Conservation (phyloP, 2,113 vertebrate genomes). For the Hemichromis elongatus region DNA sequence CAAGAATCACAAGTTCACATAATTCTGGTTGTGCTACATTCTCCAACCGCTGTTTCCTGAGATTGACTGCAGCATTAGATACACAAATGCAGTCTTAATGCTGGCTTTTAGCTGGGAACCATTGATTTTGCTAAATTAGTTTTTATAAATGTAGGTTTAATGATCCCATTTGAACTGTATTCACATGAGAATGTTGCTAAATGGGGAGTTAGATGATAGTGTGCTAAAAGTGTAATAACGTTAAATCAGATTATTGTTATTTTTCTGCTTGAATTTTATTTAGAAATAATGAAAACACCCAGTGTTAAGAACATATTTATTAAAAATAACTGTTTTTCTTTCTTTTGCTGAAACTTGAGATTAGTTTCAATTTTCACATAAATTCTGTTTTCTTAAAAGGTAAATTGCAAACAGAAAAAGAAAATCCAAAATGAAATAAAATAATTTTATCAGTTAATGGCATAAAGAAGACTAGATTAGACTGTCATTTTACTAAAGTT, state of each 20-base stretch:
- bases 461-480: not conserved
- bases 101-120: not conserved
- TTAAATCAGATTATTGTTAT: not conserved
- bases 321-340: not conserved
- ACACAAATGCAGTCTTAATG: not conserved
- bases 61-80: not conserved
- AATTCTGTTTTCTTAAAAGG: not conserved
- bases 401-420: not conserved
- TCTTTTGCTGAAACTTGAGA: not conserved
- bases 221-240: not conserved
- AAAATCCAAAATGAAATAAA: not conserved
- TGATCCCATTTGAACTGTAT: not conserved
- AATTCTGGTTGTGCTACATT: not conserved
- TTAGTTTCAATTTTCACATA: not conserved
- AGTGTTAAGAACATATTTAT: not conserved
- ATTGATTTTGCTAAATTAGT: not conserved
- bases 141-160: not conserved
- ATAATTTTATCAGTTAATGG: not conserved
- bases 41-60: not conserved
- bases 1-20: not conserved
- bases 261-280: not conserved
- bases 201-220: not conserved
- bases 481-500: not conserved
- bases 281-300: not conserved
- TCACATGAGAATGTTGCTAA: not conserved